Percentiles rank a stretch among this genome's conserved stretches.
phyloP scores from a whole-genome alignment of 2,888 invertebrate species.

The Drymonia ruficornis region DNA sequence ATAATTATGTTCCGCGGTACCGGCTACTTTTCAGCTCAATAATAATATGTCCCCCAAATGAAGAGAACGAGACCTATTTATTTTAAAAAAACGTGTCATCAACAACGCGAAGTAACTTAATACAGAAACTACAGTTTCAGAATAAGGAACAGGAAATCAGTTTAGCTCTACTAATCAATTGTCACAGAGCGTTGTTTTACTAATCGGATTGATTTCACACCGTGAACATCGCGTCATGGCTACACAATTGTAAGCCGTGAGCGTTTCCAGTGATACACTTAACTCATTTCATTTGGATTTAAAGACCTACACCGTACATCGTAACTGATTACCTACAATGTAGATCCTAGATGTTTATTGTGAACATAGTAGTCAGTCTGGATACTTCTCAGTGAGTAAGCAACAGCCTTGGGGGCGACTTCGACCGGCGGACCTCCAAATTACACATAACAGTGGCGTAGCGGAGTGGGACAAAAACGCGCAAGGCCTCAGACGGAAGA shows the following conservation, averaged over 20 bases:
- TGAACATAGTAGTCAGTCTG: conserved; percentile 31
- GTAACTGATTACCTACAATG: background rate
- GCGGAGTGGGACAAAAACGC: conserved; percentile 69
- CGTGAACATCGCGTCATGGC: conserved; percentile 19
- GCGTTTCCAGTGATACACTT: conserved; percentile 19
- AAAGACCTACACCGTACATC: conserved; percentile 22
- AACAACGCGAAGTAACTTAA: conserved; percentile 13
- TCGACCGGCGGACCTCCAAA: conserved; percentile 82
- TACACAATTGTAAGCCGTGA: conserved; percentile 25
- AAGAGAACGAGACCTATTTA: background rate
- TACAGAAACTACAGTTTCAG: conserved; percentile 13
- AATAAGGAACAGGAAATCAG: conserved; percentile 20
- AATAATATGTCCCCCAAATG: too few relatives aligned
- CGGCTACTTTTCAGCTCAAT: too few relatives aligned
- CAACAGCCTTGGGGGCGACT: conserved; percentile 63
- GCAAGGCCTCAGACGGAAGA: conserved; percentile 57
- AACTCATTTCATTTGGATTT: conserved; percentile 36
- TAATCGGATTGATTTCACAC: conserved; percentile 27
- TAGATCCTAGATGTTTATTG: too few relatives aligned
- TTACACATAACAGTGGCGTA: conserved; percentile 82
- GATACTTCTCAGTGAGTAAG: conserved; percentile 35
- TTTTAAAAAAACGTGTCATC: background rate
- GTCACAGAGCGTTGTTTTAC: conserved; percentile 9
- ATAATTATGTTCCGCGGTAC: too few relatives aligned
- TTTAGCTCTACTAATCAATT: conserved; percentile 24